Evolutionary conservation across 1,140 invertebrate species (phyloP), one percentile per base, ranked within the genome.

Genomic region (Ectropis grisescens): DNA sequence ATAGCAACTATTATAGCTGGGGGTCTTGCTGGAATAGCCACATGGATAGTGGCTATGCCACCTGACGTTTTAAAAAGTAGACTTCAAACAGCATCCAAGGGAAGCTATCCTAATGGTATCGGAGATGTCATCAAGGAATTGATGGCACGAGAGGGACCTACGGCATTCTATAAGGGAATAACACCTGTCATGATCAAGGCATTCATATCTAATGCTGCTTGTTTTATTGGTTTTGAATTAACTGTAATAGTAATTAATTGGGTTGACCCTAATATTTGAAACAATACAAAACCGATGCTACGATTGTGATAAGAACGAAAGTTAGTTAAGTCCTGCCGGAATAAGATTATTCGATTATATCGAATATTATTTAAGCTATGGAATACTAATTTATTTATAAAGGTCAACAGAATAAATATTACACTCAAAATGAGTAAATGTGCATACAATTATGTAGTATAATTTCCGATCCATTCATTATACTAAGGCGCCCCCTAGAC

Each of bases 61-160:
- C 90, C 96, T 29, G 98, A 99, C 87, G 96, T 99, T 15, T 84
- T 99, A 13, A 99, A 99, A 81, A 98, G 97, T 68, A 87, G 97
- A 38, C 78, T 98, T 29, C 98, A 99, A 86, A 98, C 88, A 87
- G 94, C 95, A 16, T 93, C 94, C 10, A 90, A 93, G 68, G 93
- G 93, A n/a, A 93, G 86, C 31, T 97, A 96, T 74, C 91, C 91
- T 11, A 90, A 91, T 60, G 95, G 95, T 27, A 89, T 96, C 39
- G 84, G 92, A 34, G 93, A 94, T 82, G 94, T 96, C 2, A 93
- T 95, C 51, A 85, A 80, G 39, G 83, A 91, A 24, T 68, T 96
- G 11, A 90, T 97, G 80, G 87, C 86, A 38, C 87, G 88, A 40
- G 94, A 97, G 83, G 95, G 95, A 1, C 86, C 90, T 0, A 60